Percentiles rank a stretch among this genome's conserved stretches.
Conservation (phyloP, 2,113 vertebrate genomes). For the Grammomys dolichurus region DNA sequence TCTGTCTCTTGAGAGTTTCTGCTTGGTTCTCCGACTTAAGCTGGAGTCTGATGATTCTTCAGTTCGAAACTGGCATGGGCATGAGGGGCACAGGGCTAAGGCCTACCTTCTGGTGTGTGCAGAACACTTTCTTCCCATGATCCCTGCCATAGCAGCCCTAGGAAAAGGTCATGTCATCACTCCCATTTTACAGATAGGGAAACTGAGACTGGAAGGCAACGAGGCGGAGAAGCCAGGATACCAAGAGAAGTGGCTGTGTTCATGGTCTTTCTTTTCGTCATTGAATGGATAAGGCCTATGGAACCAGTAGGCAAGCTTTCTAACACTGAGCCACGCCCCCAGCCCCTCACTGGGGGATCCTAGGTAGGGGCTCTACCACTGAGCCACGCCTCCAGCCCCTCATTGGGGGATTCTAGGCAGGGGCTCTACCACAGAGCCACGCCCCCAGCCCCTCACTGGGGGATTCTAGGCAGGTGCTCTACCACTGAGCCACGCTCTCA, state of each 20-base stretch:
- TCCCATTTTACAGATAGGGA: not conserved
- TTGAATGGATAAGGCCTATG: not conserved
- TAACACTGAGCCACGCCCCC: not conserved
- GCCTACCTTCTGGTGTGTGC: not conserved
- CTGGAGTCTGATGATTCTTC: not conserved
- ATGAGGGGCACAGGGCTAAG: not conserved
- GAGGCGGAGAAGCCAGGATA: not conserved
- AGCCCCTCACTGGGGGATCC: not conserved
- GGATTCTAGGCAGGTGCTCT: not conserved
- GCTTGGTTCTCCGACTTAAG: not conserved
- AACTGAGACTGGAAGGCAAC: not conserved
- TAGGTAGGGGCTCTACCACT: not conserved
- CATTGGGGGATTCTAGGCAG: not conserved
- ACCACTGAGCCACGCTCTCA: not conserved
- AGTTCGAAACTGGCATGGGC: not conserved
- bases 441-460: not conserved
- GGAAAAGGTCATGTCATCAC: not conserved
- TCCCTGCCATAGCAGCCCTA: not conserved
- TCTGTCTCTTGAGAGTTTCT: not conserved
- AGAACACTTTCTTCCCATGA: accelerated
- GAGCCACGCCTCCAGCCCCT: not conserved
- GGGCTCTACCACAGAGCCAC: too few species aligned
- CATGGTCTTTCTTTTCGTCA: not conserved
- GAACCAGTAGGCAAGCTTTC: not conserved
- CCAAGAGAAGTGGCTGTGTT: not conserved